Evolutionary conservation across 2,888 invertebrate species (phyloP).

Genomic region (Andrena fulva): DNA sequence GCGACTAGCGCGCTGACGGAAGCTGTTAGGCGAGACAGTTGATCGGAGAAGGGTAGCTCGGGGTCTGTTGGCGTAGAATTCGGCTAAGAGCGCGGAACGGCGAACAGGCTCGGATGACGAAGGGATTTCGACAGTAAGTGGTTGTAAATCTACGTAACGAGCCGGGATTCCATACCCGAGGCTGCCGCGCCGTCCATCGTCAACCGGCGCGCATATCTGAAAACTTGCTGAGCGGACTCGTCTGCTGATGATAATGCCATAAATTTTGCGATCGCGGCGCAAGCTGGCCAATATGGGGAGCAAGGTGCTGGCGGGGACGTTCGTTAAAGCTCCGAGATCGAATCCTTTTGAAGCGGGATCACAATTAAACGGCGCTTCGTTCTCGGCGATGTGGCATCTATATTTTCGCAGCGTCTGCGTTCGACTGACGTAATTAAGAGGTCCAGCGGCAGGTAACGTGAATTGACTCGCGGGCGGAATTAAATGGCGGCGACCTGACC

Average conservation of each 20-base stretch:
- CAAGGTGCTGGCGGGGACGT: not conserved
- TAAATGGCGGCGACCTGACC: constrained; percentile 1
- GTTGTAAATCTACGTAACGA: constrained; percentile 9
- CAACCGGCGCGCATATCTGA: not conserved
- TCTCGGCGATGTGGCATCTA: not conserved
- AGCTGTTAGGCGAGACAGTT: constrained; percentile 21
- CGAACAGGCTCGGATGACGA: not conserved
- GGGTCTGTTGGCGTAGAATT: not conserved
- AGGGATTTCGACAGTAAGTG: constrained; percentile 2
- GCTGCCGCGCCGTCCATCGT: not conserved
- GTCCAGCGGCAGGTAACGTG: not conserved
- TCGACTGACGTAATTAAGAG: constrained; percentile 12
- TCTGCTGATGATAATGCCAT: not conserved
- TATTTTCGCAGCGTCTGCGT: not conserved
- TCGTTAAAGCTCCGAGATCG: not conserved
- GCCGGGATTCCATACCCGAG: not conserved
- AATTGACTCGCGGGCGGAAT: not conserved
- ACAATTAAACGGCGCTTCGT: not conserved
- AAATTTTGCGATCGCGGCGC: too few species aligned
- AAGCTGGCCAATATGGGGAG: not conserved
- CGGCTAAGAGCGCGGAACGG: not conserved
- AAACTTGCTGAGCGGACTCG: not conserved
- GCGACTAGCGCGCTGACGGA: not conserved
- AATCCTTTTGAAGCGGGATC: not conserved
- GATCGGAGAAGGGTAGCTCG: not conserved